Evolutionary conservation across 2,888 invertebrate species (phyloP).

Genomic region (Polyommatus iphigenia): DNA sequence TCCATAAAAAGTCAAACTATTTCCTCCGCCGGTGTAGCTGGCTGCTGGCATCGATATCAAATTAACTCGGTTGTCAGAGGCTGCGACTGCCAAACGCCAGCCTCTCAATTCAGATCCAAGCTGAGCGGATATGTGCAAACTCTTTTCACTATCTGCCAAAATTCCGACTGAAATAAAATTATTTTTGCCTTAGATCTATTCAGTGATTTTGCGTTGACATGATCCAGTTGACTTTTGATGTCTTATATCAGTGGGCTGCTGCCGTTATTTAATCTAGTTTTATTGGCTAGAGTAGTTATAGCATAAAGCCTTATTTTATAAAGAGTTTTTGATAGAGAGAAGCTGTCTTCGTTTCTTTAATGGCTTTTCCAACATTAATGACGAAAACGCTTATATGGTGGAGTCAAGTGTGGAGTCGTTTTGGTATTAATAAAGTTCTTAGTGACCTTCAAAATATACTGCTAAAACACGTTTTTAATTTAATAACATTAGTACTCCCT

Average conservation of each 20-base stretch:
- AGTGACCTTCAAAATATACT: background rate
- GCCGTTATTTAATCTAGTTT: background rate
- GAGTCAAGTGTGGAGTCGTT: too few species aligned
- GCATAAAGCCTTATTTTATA: too few species aligned
- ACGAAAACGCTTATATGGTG: too few species aligned
- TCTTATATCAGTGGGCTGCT: background rate
- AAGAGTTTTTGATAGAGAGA: too few species aligned
- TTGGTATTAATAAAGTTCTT: too few species aligned
- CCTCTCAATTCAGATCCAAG: slow-evolving; percentile 14
- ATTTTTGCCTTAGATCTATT: slow-evolving; percentile 5
- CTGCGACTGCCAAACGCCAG: slow-evolving; percentile 5
- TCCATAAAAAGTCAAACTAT: background rate
- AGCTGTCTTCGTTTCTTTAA: too few species aligned
- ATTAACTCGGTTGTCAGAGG: slow-evolving; percentile 1
- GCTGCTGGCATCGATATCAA: slow-evolving; percentile 1
- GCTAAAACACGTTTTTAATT: background rate
- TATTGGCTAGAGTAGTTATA: too few species aligned
- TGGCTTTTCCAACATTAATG: too few species aligned
- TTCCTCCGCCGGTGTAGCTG: background rate
- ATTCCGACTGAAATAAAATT: background rate
- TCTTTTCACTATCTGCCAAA: slow-evolving; percentile 1
- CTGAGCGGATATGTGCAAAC: slow-evolving; percentile 10
- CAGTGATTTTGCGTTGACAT: background rate
- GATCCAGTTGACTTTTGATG: background rate
- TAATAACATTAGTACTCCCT: background rate